A percentile compares a stretch with the other conserved stretches of the same genome.
Evolutionary conservation across 2,113 vertebrate species (phyloP).

Genomic region (Heterotis niloticus): DNA sequence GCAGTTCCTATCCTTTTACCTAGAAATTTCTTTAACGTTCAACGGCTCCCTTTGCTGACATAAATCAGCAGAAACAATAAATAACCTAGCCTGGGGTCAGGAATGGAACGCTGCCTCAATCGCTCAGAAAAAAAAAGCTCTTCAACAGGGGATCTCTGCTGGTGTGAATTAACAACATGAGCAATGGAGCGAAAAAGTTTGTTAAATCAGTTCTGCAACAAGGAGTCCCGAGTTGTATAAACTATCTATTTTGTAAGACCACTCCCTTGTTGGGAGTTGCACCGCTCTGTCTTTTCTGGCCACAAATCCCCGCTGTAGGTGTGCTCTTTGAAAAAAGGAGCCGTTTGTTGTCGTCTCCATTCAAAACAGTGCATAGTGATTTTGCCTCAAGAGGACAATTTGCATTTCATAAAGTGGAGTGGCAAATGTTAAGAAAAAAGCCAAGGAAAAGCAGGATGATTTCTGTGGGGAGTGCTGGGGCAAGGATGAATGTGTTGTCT

Average conservation of each 20-base stretch:
- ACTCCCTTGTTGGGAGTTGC: slow-evolving; percentile 24
- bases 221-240: slow-evolving; percentile 14
- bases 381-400: slow-evolving; percentile 39
- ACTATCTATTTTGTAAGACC: slow-evolving; percentile 12
- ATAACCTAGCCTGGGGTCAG: slow-evolving; percentile 5
- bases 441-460: slow-evolving; percentile 22
- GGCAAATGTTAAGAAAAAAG: slow-evolving; percentile 29
- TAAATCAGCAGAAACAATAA: slow-evolving; percentile 16
- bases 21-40: neutral
- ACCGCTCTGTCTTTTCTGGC: slow-evolving; percentile 20
- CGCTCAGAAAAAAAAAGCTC: slow-evolving; percentile 15
- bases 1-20: neutral
- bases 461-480: slow-evolving; percentile 15
- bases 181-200: slow-evolving; percentile 16
- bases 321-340: slow-evolving; percentile 27
- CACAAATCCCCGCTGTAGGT: slow-evolving; percentile 18
- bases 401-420: slow-evolving; percentile 41
- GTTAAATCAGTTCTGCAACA: slow-evolving; percentile 11
- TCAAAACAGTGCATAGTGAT: slow-evolving; percentile 27
- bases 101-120: slow-evolving; percentile 16
- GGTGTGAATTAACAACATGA: slow-evolving; percentile 19
- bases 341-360: slow-evolving; percentile 30
- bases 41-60: neutral
- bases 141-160: slow-evolving; percentile 22
- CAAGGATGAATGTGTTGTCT: slow-evolving; percentile 24